Evolutionary conservation across 37 sponge, comb jelly and placozoan species (phyloP), one percentile per base, ranked within the genome.

Genomic region (Beroe forskalii): DNA sequence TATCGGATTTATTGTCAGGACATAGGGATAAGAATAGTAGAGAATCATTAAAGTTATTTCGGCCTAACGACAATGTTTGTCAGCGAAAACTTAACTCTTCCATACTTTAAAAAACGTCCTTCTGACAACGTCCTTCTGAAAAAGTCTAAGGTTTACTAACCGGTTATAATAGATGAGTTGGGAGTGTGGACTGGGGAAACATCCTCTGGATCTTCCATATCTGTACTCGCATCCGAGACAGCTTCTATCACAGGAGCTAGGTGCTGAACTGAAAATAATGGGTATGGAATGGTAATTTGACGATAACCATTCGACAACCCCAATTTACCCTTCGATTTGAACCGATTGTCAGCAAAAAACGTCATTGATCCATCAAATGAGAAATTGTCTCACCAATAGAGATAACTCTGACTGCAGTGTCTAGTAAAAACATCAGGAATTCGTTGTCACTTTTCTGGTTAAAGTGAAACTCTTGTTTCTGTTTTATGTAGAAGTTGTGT

Each of bases 321-420:
- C n/a, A n/a, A n/a, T n/a, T n/a, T n/a, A n/a, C n/a, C n/a, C n/a
- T n/a, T n/a, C n/a, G n/a, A n/a, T n/a, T n/a, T n/a, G n/a, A n/a
- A n/a, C n/a, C n/a, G n/a, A n/a, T n/a, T n/a, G n/a, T n/a, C n/a
- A n/a, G n/a, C n/a, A n/a, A n/a, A n/a, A n/a, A n/a, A n/a, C n/a
- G n/a, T n/a, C n/a, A n/a, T n/a, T n/a, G n/a, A n/a, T n/a, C n/a
- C n/a, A n/a, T n/a, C n/a, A n/a, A n/a, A n/a, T n/a, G n/a, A n/a
- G n/a, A n/a, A n/a, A n/a, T n/a, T n/a, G n/a, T n/a, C n/a, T 80
- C 22, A 80, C 86, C 86, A 28, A 80, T 80, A 42, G 86, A 80
- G 22, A 80, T 80, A 23, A 80, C 86, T 80, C 86, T 8, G 86
- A 80, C 86, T 44, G 86, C 86, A 19, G 86, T 80, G 55, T 80